Evolutionary conservation across 2,797 vertebrate genomes (phyloP).

Genomic region (Coendou prehensilis): DNA sequence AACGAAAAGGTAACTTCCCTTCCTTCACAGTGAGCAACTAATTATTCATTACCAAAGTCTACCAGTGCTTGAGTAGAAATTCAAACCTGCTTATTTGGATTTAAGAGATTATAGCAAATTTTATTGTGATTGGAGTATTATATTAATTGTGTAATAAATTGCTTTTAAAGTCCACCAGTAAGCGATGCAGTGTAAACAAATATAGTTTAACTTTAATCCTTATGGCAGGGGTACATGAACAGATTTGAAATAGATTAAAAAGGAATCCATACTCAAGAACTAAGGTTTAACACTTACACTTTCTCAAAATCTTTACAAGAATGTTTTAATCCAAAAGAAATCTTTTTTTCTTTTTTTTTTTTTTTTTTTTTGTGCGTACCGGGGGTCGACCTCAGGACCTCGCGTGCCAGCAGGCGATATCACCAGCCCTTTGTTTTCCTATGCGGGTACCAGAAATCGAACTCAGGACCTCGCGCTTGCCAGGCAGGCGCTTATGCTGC

Average conservation of each 20-base stretch:
- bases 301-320: slow-evolving; percentile 28
- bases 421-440: too few relatives aligned
- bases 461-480: too few relatives aligned
- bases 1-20: not conserved
- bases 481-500: too few relatives aligned
- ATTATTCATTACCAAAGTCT: not conserved
- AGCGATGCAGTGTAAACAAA: not conserved
- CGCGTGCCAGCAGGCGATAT: too few relatives aligned
- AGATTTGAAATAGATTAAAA: slow-evolving; percentile 17
- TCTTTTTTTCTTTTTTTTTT: not conserved
- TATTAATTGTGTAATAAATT: slow-evolving; percentile 13
- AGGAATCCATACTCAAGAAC: not conserved
- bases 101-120: slow-evolving; percentile 12
- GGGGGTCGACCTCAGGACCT: too few relatives aligned
- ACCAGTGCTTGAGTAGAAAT: not conserved
- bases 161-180: slow-evolving; percentile 39
- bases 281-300: not conserved
- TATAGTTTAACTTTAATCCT: not conserved
- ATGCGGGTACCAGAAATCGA: too few relatives aligned
- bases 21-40: not conserved
- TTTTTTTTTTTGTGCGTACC: too few relatives aligned
- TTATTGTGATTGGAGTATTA: not conserved
- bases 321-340: slow-evolving; percentile 35
- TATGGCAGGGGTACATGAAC: not conserved
- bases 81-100: not conserved